Percentiles rank a stretch among this genome's conserved stretches.
Evolutionary conservation across 2,797 vertebrate genomes (phyloP).

Genomic region (Hippoglossus hippoglossus): DNA sequence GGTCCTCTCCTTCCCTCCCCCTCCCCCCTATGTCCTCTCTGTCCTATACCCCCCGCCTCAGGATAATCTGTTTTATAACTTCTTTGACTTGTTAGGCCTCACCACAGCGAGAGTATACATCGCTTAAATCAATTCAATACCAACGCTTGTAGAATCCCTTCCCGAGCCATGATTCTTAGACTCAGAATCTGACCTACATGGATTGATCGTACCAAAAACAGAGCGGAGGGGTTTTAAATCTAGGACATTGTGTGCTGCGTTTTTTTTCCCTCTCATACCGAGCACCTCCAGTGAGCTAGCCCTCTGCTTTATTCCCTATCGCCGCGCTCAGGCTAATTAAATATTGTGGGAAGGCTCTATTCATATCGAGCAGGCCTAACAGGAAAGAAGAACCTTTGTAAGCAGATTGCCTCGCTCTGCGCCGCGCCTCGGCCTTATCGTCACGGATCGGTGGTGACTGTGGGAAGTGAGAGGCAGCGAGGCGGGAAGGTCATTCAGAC

Average conservation of each 20-base stretch:
- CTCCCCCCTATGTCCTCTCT: conserved; percentile 48
- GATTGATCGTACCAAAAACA: conserved; percentile 60
- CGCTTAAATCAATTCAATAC: conserved; percentile 54
- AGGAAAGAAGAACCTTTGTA: conserved; percentile 66
- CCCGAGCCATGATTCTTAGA: conserved; percentile 28
- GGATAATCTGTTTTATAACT: conserved; percentile 67
- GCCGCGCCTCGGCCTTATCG: conserved; percentile 32
- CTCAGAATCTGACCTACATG: conserved; percentile 73
- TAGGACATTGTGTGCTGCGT: conserved; percentile 61
- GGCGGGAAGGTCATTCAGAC: conserved; percentile 50
- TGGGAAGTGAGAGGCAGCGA: conserved; percentile 58
- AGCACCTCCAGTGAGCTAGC: conserved; percentile 48
- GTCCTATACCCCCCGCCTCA: conserved; percentile 44
- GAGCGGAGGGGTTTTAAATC: conserved; percentile 63
- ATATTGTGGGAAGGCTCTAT: conserved; percentile 68
- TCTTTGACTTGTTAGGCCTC: conserved; percentile 61
- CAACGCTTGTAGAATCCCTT: conserved; percentile 33
- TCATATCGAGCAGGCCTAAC: conserved; percentile 70
- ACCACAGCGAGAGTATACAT: conserved; percentile 20
- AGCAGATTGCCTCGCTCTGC: conserved; percentile 63
- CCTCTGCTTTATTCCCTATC: conserved; percentile 54
- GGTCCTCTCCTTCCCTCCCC: conserved; percentile 26
- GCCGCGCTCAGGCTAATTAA: conserved; percentile 69
- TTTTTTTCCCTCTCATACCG: conserved; percentile 35
- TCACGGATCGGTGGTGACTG: conserved; percentile 45